phyloP scores from a whole-genome alignment of 2,113 vertebrate species.

The Hippocampus zosterae region DNA sequence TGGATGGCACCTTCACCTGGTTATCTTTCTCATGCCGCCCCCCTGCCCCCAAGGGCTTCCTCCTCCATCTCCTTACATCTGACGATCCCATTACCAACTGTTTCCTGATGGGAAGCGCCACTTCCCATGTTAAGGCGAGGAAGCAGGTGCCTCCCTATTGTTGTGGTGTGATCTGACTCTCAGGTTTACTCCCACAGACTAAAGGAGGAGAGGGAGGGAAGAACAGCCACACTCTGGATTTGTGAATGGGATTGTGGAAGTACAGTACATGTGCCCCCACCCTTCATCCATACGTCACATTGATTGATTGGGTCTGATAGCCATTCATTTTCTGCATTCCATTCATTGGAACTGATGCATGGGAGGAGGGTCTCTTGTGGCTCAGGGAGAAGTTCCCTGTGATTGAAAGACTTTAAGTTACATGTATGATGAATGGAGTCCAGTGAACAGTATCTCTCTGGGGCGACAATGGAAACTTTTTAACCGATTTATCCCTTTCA shows the following conservation, averaged over 20 bases:
- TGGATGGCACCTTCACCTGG: slow-evolving; percentile 18
- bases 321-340: slow-evolving; percentile 32
- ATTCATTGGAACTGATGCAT: neutral
- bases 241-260: slow-evolving; percentile 24
- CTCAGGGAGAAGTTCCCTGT: neutral
- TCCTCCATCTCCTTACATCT: slow-evolving; percentile 25
- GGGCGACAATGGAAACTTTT: neutral
- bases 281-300: neutral
- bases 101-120: slow-evolving; percentile 71
- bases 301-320: slow-evolving; percentile 43
- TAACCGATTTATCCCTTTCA: neutral
- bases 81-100: slow-evolving; percentile 68
- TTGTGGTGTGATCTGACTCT: slow-evolving; percentile 66
- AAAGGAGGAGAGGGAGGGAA: neutral
- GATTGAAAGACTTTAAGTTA: neutral
- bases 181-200: slow-evolving; percentile 69
- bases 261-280: slow-evolving; percentile 17
- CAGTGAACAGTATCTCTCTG: neutral
- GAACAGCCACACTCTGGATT: neutral
- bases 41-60: slow-evolving; percentile 18
- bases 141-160: slow-evolving; percentile 78
- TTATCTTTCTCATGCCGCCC: slow-evolving; percentile 19
- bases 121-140: slow-evolving; percentile 60
- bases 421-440: neutral
- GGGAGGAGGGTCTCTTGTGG: neutral